Evolutionary conservation across 1,140 invertebrate species (phyloP), one percentile per base, ranked within the genome.

Genomic region (Diplogasteroides magnus): DNA sequence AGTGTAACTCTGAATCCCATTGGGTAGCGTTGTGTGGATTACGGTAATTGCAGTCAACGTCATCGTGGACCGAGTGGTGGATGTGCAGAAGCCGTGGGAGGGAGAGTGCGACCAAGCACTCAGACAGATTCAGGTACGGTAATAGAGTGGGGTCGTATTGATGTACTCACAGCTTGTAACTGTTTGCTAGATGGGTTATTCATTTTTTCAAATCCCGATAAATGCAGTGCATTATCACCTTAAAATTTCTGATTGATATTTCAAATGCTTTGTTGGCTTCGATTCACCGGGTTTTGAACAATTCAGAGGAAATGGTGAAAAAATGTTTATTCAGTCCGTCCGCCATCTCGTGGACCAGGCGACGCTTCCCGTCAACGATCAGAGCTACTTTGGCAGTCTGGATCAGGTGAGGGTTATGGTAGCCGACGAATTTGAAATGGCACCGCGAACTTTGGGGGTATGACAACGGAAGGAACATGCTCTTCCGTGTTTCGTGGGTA

Each of bases 71-170:
- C 29, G 58, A 15, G 63, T 74, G 19, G 19, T 19, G 37, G 62
- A 64, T 15, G 59, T 26, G 13, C 66, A 76, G 28, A 90, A 91
- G 0, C 93, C 83, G 74, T 91, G 94, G 0, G 92, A 96, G 85
- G 94, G 92, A 82, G 95, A 98, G 80, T 97, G 94, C 84, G 93
- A 95, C 80, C 94, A 91, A 81, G 94, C 95, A 1, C 90, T 97
- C 61, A n/a, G 26, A 48, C 23, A 61, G 59, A 29, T 26, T 61
- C 59, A 61, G 1, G 28, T 61, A 26, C 37, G 37, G 37, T 48
- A 48, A 19, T 48, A 19, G 37, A 48, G 37, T 19, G 19, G 19
- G 37, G n/a, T n/a, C n/a, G n/a, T n/a, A n/a, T n/a, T n/a, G n/a
- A n/a, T n/a, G n/a, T n/a, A n/a, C n/a, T n/a, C n/a, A n/a, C 23